Conservation (phyloP, 2,797 vertebrate species). For the Hydrocynus forskahlii region DNA sequence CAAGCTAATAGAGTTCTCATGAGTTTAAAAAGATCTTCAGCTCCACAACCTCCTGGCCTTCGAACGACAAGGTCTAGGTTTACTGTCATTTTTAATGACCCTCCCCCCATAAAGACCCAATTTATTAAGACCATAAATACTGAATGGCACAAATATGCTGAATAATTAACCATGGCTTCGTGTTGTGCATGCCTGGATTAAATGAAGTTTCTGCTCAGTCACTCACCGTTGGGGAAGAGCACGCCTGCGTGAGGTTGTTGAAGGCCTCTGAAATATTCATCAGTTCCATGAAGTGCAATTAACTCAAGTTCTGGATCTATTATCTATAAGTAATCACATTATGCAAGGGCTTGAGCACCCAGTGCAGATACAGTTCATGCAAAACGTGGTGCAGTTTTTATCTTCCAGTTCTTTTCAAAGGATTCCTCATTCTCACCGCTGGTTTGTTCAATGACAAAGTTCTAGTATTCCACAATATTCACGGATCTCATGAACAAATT, state of each 20-base stretch:
- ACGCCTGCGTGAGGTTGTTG: slow-evolving; percentile 28
- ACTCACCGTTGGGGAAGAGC: slow-evolving; percentile 32
- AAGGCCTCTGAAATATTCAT: slow-evolving; percentile 44
- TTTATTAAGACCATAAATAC: slow-evolving; percentile 53
- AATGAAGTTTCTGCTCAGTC: slow-evolving; percentile 32
- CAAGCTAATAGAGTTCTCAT: slow-evolving; percentile 80
- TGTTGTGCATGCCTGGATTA: slow-evolving; percentile 35
- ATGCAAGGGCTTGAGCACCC: slow-evolving; percentile 16
- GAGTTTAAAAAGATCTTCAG: slow-evolving; percentile 72
- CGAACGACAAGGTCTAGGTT: slow-evolving; percentile 67
- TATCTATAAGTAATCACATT: slow-evolving; percentile 35
- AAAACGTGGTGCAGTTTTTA: background rate
- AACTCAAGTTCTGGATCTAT: slow-evolving; percentile 41
- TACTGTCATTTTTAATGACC: slow-evolving; percentile 61
- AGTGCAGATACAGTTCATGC: slow-evolving; percentile 14
- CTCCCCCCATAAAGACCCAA: slow-evolving; percentile 16
- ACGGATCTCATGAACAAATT: slow-evolving; percentile 41
- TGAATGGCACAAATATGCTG: slow-evolving; percentile 48
- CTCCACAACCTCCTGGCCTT: slow-evolving; percentile 75
- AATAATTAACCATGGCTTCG: slow-evolving; percentile 42
- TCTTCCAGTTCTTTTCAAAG: slow-evolving; percentile 16
- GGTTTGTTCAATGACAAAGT: slow-evolving; percentile 24
- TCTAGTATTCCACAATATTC: slow-evolving; percentile 26
- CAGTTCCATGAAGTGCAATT: slow-evolving; percentile 45
- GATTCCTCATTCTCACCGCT: slow-evolving; percentile 12